Percentiles rank a stretch among this genome's conserved stretches.
Conservation (phyloP, 2,113 vertebrate genomes). For the Crypturellus undulatus region DNA sequence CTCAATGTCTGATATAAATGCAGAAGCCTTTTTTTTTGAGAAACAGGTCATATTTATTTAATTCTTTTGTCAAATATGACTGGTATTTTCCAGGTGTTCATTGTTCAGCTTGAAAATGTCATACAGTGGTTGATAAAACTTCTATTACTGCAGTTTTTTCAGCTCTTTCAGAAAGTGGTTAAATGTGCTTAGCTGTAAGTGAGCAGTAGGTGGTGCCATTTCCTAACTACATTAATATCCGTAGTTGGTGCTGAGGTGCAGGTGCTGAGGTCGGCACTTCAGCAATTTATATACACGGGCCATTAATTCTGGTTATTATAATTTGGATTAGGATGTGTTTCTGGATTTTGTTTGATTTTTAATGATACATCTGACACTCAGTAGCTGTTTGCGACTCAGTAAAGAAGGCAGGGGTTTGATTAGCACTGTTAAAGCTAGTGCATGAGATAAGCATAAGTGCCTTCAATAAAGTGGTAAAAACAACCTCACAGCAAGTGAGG, state of each 20-base stretch:
- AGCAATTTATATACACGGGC: not conserved
- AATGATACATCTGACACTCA: not conserved
- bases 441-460: not conserved
- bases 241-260: not conserved
- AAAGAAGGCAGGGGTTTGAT: not conserved
- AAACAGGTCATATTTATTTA: not conserved
- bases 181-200: not conserved
- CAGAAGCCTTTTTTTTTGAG: no score
- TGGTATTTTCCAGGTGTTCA: not conserved
- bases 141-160: not conserved
- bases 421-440: not conserved
- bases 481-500: not conserved
- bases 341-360: not conserved
- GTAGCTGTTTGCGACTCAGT: not conserved
- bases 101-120: not conserved
- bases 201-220: slow-evolving; percentile 61
- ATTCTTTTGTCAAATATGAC: not conserved
- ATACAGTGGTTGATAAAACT: not conserved
- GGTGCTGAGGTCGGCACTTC: not conserved
- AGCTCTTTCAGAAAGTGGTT: not conserved
- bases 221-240: not conserved
- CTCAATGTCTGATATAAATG: no score
- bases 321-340: not conserved
- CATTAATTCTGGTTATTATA: not conserved
- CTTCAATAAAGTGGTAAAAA: not conserved